Evolutionary conservation across 2,888 invertebrate species (phyloP), one percentile per base, ranked within the genome.

Genomic region (Microplitis deprimator): DNA sequence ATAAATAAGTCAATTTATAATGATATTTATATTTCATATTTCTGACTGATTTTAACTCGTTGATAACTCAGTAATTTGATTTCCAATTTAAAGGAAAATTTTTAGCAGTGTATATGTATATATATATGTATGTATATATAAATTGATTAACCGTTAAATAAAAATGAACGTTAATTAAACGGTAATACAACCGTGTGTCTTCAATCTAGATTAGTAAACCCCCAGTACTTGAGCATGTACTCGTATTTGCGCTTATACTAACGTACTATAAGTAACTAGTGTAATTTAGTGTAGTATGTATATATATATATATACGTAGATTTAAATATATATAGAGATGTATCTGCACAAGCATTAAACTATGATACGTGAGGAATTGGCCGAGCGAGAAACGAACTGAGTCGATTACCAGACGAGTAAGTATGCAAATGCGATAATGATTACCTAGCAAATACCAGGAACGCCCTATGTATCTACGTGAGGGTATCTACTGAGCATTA

Each of bases 81-180:
- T 29, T 29, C 29, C 29, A 29, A 29, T 29, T 29, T 29, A 29
- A 29, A 29, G 29, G 3, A 29, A 29, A 29, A 29, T 29, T 29
- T 29, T 29, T 29, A 29, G 29, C 29, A 29, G 29, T 29, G 29
- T 29, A 13, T 50, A 50, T 50, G 13, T 50, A 50, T 50, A 50
- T 13, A 50, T 50, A 13, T 50, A 50, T 50, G 50, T 50, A 50
- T 50, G 13, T 50, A 13, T 50, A 50, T 50, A 79, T 79, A 73
- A 81, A 75, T 79, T 76, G 77, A 79, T 76, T 69, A 80, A 81
- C 61, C 71, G 82, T 80, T 77, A 80, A 86, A 86, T 82, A 83
- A 84, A 81, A 79, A 82, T 67, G 77, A 83, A 73, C 79, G 78
- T 79, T 83, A 83, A 84, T 82, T 79, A 78, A 79, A 77, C 64